Evolutionary conservation across 2,113 vertebrate species (phyloP).

Genomic region (Sinocyclocheilus rhinocerous): DNA sequence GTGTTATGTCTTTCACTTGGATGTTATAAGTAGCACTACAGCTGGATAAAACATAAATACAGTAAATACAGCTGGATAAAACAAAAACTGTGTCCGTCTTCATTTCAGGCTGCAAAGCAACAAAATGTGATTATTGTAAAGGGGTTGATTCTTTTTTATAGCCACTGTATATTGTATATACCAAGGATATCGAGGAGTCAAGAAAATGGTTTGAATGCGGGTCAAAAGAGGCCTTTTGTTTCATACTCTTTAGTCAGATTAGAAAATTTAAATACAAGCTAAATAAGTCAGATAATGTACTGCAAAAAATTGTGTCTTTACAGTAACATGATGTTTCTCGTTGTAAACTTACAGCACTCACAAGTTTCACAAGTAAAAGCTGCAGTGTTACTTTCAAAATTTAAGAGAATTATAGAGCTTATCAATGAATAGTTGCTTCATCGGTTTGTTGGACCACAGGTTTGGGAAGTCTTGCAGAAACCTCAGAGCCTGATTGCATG

Average conservation of each 20-base stretch:
- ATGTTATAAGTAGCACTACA: no score
- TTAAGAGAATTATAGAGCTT: not conserved
- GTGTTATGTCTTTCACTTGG: no score
- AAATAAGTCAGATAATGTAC: not conserved
- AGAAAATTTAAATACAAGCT: not conserved
- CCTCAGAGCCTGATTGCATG: not conserved
- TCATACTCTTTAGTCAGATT: not conserved
- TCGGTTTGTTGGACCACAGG: slow-evolving; percentile 4
- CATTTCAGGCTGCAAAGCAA: no score
- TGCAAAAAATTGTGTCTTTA: not conserved
- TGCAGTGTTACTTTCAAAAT: not conserved
- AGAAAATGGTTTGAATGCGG: not conserved
- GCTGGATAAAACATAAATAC: no score
- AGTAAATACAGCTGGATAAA: no score
- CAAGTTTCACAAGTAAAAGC: not conserved
- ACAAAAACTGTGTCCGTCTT: no score
- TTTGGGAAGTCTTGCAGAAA: slow-evolving; percentile 13
- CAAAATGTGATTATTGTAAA: no score
- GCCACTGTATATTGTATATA: not conserved
- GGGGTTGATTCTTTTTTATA: no score
- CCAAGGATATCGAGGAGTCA: not conserved
- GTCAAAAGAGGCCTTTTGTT: not conserved
- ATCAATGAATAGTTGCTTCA: slow-evolving; percentile 26
- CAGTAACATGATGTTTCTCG: not conserved
- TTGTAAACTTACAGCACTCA: not conserved